A percentile compares a stretch with the other conserved stretches of the same genome.
Conservation (phyloP, 2,888 invertebrate species). For the Gastracanthus pulcherrimus region DNA sequence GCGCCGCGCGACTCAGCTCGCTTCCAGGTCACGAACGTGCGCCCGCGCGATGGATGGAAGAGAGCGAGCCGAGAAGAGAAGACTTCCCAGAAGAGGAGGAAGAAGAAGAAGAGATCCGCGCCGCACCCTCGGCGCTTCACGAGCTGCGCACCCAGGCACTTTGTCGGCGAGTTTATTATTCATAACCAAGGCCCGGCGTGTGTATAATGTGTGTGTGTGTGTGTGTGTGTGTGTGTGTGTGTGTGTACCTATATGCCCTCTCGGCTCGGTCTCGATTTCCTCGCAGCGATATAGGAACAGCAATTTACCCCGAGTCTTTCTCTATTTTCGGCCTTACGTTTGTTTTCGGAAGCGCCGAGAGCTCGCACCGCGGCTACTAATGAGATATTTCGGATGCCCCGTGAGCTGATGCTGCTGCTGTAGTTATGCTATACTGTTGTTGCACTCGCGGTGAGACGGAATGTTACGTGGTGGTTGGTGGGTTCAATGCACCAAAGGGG, state of each 20-base stretch:
- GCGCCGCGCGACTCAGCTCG: too few species aligned
- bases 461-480: neutral
- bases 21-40: neutral
- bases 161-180: conserved; percentile 69
- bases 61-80: too few species aligned
- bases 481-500: neutral
- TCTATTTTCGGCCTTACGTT: conserved; percentile 61
- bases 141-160: conserved; percentile 63
- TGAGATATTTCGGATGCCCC: conserved; percentile 55
- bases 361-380: conserved; percentile 52
- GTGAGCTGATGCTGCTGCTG: neutral
- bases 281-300: neutral
- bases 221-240: too few species aligned
- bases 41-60: neutral
- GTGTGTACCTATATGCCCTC: neutral
- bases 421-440: neutral
- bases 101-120: conserved; percentile 56
- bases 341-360: conserved; percentile 46
- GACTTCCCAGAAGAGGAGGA: conserved; percentile 25
- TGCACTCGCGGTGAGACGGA: neutral
- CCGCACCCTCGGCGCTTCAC: conserved; percentile 50
- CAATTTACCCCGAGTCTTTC: conserved; percentile 8
- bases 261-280: neutral
- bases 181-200: conserved; percentile 57
- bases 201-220: neutral